Evolutionary conservation across 2,113 vertebrate species (phyloP), one percentile per base, ranked within the genome.

Genomic region (Macquaria ambigua): DNA sequence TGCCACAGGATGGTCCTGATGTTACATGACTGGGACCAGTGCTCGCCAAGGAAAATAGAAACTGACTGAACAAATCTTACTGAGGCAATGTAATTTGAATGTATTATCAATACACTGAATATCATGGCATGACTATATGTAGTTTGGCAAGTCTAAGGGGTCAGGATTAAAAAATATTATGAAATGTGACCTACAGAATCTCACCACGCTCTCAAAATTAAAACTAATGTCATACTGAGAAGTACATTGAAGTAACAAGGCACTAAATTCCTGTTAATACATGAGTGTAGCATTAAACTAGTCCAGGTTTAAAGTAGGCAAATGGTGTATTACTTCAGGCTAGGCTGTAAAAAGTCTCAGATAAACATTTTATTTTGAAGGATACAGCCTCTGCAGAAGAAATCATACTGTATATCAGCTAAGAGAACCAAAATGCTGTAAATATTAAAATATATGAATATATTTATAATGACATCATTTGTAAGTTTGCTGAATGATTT

Each of bases 381-480:
- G 62, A 77, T 74, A 80, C 11, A 80, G 67, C 77, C 59, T 87
- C 84, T 81, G 66, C 79, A 79, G 34, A 81, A 81, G 64, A 83
- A 85, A 79, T 83, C 67, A 87, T 90, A 79, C 82, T 91, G 86
- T 92, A 84, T 87, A 94, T 94, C 92, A 93, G 95, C 95, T 95
- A 92, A 91, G 81, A 89, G 86, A 92, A 96, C 95, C 95, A 95
- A 96, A 96, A 95, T 93, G 64, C 43, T 95, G 94, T 95, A 94
- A 89, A 94, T 94, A 94, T 82, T 90, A 83, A 86, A 92, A 92
- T 92, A 91, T 93, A 87, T 93, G 82, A 83, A 93, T 94, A 94
- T 96, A 95, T 96, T 95, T 96, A 96, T 95, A 81, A 90, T 90
- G 76, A 92, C 25, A 66, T 90, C 53, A 93, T 86, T 91, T 93